phyloP scores from a whole-genome alignment of 92 coral and sea anemone species.

The Paramuricea clavata region DNA sequence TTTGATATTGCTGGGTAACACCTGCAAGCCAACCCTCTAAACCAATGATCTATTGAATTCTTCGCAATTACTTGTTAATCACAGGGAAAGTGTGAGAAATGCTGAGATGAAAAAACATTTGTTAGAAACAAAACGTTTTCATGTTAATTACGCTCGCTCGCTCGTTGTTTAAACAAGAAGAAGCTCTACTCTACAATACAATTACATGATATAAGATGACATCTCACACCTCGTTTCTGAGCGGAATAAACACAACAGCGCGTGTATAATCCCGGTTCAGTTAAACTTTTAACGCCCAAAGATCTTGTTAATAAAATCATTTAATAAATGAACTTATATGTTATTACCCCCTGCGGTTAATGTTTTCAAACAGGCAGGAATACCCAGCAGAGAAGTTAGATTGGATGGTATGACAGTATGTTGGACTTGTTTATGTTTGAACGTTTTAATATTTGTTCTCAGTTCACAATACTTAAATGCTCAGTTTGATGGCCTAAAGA shows the following conservation, averaged over 20 bases:
- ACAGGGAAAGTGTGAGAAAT: constrained; percentile 19
- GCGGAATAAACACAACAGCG: neutral
- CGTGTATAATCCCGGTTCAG: neutral
- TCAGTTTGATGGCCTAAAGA: neutral
- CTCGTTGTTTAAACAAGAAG: neutral
- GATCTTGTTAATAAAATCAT: neutral
- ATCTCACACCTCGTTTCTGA: neutral
- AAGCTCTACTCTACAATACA: neutral
- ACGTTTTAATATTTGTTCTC: constrained; percentile 19
- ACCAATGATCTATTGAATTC: constrained; percentile 30
- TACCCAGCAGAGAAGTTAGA: neutral
- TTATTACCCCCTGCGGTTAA: neutral
- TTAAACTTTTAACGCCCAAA: neutral
- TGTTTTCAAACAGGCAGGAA: constrained; percentile 21
- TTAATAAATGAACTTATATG: neutral
- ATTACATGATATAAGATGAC: neutral
- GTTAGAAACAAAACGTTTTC: neutral
- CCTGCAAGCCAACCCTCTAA: neutral
- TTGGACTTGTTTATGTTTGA: constrained; percentile 13
- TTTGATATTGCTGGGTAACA: constrained; percentile 21
- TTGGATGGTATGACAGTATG: neutral
- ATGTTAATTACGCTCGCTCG: neutral
- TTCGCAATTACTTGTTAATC: constrained; percentile 18
- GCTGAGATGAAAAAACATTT: neutral
- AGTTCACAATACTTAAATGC: neutral